phyloP scores from a whole-genome alignment of 2,888 invertebrate species.

The Ligdia adustata region DNA sequence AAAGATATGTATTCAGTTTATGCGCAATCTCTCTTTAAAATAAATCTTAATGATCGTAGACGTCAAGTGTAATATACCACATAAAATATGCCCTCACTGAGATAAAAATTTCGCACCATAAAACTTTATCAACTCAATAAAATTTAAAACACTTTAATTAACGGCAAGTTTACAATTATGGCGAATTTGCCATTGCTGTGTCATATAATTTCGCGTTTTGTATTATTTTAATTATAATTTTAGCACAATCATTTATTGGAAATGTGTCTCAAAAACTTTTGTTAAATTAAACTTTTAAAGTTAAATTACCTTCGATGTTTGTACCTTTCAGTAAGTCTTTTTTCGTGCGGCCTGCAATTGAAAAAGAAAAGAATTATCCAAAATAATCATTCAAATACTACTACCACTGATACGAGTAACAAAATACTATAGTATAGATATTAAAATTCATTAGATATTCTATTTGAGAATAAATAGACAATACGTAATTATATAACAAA shows the following conservation, averaged over 20 bases:
- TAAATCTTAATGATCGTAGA: constrained; percentile 1
- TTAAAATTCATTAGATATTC: too few relatives aligned
- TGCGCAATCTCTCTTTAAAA: constrained; percentile 18
- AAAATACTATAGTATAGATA: too few relatives aligned
- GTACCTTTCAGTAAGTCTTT: too few relatives aligned
- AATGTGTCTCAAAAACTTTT: too few relatives aligned
- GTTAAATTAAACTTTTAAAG: too few relatives aligned
- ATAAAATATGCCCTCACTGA: not conserved
- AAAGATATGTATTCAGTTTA: not conserved
- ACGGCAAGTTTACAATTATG: constrained; percentile 39
- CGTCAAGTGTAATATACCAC: not conserved
- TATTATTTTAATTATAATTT: constrained; percentile 14
- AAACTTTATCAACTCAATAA: constrained; percentile 49
- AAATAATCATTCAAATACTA: too few relatives aligned
- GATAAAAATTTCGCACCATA: constrained; percentile 48
- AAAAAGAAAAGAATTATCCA: not conserved
- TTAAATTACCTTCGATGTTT: too few relatives aligned
- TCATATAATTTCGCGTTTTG: constrained; percentile 14
- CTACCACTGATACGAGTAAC: too few relatives aligned
- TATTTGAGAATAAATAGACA: not conserved
- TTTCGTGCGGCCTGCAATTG: too few relatives aligned
- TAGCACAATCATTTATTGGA: constrained; percentile 1
- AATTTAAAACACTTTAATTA: constrained; percentile 52
- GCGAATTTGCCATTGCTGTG: constrained; percentile 3
- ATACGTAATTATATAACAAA: not conserved